Evolutionary conservation across 2,888 invertebrate genomes (phyloP), one percentile per base, ranked within the genome.

Genomic region (Drosophila pseudotalamancana): DNA sequence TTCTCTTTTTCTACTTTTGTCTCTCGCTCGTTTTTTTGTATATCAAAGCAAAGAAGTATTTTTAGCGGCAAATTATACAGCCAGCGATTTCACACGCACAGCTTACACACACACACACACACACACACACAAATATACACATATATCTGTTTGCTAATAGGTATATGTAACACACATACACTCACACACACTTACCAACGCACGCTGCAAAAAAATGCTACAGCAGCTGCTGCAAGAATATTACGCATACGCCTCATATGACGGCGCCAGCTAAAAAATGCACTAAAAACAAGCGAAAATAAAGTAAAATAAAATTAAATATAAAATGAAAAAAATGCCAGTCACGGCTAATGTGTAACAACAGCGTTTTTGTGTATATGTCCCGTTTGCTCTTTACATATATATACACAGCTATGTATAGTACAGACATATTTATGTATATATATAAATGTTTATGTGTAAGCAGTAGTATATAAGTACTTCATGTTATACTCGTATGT

Each of bases 41-140:
- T 21, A 66, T 64, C 57, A 69, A 59, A 27, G 62, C 51, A 78
- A 81, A 77, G 82, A 84, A 84, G 82, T 84, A 77, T 84, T 81
- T 81, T 81, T 77, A 78, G 64, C 43, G 62, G 84, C 75, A 69
- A 80, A 73, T 72, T 66, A 66, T 64, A 60, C 70, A 66, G 68
- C 69, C 65, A 69, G 65, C 69, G 61, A 64, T 42, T 49, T 65
- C 35, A 51, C 46, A 68, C 65, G 54, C 46, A 56, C 37, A 67
- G 61, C 72, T 49, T 25, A 60, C 31, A 59, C 45, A 40, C 35
- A 43, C 31, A 54, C 25, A 46, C 29, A 55, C 48, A 46, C 53
- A 54, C 35, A 64, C 45, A 63, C 40, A 32, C 37, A 21, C 39
- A 40, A 12, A n/a, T 11, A 35, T 34, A 42, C 29, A 51, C 31